Conservation (phyloP, 2,113 vertebrate species). For the Saccopteryx leptura region DNA sequence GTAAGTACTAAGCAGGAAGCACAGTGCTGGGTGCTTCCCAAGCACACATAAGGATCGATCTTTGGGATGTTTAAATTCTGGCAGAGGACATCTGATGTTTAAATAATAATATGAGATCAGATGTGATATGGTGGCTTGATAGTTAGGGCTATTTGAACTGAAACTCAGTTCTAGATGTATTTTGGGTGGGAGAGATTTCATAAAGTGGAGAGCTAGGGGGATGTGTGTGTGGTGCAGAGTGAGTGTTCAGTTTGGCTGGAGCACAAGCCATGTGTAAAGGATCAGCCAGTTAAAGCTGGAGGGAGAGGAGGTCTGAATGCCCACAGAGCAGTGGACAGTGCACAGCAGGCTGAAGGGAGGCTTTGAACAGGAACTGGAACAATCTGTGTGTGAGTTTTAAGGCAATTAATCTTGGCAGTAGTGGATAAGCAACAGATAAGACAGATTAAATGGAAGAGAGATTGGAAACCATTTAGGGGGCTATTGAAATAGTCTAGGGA, state of each 20-base stretch:
- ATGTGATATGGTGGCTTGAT: background rate
- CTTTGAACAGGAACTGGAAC: background rate
- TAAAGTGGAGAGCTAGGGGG: background rate
- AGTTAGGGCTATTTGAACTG: too few species aligned
- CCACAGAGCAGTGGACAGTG: fast-evolving
- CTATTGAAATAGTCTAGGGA: constrained; percentile 23
- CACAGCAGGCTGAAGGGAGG: background rate
- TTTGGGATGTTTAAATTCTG: background rate
- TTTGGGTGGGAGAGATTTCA: background rate
- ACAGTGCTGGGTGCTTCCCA: background rate
- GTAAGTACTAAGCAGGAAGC: background rate
- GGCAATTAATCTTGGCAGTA: constrained; percentile 38
- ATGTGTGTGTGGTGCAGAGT: background rate
- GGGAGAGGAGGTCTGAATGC: background rate
- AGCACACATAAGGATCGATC: background rate
- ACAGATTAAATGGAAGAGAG: constrained; percentile 56
- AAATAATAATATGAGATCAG: background rate
- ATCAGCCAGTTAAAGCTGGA: background rate
- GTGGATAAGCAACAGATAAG: constrained; percentile 20
- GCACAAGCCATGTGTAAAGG: background rate
- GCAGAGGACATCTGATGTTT: background rate
- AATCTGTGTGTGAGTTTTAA: background rate
- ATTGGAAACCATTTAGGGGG: constrained; percentile 46
- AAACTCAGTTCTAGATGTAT: background rate
- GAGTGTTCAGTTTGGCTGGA: background rate